Percentiles rank a stretch among this genome's conserved stretches.
These are phyloP conservation scores for Mustela nigripes DNA, from an alignment of 2,113 vertebrate species.

Conservation along the genomic window DNA sequence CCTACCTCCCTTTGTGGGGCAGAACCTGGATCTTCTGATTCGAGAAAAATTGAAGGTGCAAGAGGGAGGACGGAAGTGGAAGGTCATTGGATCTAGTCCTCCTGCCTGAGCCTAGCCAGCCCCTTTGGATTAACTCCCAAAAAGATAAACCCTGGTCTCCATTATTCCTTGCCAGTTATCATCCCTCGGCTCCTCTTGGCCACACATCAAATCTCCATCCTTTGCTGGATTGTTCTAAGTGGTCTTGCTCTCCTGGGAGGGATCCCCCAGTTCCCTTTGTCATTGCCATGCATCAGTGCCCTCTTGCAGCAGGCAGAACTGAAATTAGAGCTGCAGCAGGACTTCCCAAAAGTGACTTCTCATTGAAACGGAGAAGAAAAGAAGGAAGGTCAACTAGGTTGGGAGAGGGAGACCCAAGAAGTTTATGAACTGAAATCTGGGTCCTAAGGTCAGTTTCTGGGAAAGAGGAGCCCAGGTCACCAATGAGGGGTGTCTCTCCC, in stretches of 20 bases:
- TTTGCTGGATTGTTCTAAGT: background rate
- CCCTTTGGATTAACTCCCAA: background rate
- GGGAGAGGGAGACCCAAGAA: background rate
- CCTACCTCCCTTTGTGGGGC: background rate
- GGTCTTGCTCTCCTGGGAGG: background rate
- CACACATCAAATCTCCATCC: background rate
- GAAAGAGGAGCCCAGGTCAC: background rate
- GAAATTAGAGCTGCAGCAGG: background rate
- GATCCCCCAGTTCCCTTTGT: background rate
- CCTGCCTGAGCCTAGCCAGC: background rate
- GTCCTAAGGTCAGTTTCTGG: background rate
- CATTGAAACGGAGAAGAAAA: conserved; percentile 18
- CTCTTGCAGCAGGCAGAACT: conserved; percentile 36
- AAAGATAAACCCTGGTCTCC: background rate
- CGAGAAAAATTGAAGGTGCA: background rate
- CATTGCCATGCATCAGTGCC: background rate
- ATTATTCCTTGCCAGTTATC: background rate
- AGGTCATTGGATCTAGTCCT: background rate
- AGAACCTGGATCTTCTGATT: conserved; percentile 1
- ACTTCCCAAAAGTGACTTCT: conserved; percentile 45
- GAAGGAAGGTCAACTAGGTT: background rate
- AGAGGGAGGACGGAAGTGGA: background rate
- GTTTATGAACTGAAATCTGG: conserved; percentile 13
- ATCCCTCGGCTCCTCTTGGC: background rate
- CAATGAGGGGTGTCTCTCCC: background rate